phyloP scores from a whole-genome alignment of 2,113 vertebrate genomes.

The Anhinga rufa region DNA sequence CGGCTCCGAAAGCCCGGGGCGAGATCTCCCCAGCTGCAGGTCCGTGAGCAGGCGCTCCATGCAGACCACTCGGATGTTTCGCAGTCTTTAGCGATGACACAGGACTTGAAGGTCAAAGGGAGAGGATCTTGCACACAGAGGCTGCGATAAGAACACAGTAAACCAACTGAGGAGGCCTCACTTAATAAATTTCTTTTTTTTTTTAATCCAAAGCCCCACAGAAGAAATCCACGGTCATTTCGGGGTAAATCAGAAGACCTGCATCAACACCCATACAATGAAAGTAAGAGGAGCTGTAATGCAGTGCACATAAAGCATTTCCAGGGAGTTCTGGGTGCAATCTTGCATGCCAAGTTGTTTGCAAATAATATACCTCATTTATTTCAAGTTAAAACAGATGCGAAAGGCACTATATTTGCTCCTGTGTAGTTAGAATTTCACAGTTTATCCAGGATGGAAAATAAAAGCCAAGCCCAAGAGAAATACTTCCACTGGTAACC shows the following conservation, averaged over 20 bases:
- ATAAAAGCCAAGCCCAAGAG: background rate
- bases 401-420: background rate
- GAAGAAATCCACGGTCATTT: background rate
- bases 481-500: background rate
- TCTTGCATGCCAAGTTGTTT: background rate
- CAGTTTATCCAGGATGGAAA: background rate
- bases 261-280: background rate
- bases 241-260: background rate
- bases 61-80: conserved; percentile 81
- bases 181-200: background rate
- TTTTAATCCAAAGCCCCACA: background rate
- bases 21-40: conserved; percentile 77
- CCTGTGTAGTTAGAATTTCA: background rate
- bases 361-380: background rate
- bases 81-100: conserved; percentile 86
- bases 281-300: background rate
- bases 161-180: background rate
- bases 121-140: conserved; percentile 79
- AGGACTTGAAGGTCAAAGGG: conserved; percentile 81
- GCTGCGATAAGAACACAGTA: conserved; percentile 64
- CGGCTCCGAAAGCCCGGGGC: conserved; percentile 82
- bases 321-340: background rate
- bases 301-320: background rate
- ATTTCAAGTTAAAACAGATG: background rate
- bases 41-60: conserved; percentile 88